These are phyloP conservation scores for Desoria tigrina DNA, from an alignment of 2,888 invertebrate species.

Conservation along the genomic window DNA sequence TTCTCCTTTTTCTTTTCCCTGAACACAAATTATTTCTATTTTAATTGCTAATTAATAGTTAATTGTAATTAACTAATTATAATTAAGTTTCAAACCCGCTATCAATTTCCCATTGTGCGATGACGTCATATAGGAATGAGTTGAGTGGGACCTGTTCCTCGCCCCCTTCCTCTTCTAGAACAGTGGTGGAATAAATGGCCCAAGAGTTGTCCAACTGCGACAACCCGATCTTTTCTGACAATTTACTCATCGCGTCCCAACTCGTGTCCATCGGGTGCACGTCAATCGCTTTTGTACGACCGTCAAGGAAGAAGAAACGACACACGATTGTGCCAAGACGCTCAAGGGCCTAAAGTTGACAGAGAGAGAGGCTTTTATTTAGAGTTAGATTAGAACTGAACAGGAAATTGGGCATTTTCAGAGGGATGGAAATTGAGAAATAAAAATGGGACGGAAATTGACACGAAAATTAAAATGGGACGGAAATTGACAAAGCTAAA, in stretches of 20 bases:
- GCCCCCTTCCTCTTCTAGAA: slow-evolving; percentile 57
- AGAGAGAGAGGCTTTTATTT: no score
- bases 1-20: no score
- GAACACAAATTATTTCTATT: no score
- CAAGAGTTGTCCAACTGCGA: slow-evolving; percentile 81
- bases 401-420: no score
- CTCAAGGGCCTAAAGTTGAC: slow-evolving; percentile 82
- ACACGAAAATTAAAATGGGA: no score
- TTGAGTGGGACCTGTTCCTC: slow-evolving; percentile 89
- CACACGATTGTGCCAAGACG: slow-evolving; percentile 88
- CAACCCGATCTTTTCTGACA: slow-evolving; percentile 84
- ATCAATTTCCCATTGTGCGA: slow-evolving; percentile 89
- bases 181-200: no score
- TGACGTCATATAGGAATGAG: slow-evolving; percentile 89
- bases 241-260: slow-evolving; percentile 68
- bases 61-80: no score
- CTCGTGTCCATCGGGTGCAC: slow-evolving; percentile 94
- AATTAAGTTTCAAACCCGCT: no score
- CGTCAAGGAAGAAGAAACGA: slow-evolving; percentile 91
- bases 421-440: no score
- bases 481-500: no score
- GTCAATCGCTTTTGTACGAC: slow-evolving; percentile 90
- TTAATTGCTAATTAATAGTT: slow-evolving; percentile 4
- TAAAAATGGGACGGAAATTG: no score
- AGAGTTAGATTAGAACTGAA: no score